Evolutionary conservation across 2,888 invertebrate species (phyloP), one percentile per base, ranked within the genome.

Genomic region (Cantharis rustica): DNA sequence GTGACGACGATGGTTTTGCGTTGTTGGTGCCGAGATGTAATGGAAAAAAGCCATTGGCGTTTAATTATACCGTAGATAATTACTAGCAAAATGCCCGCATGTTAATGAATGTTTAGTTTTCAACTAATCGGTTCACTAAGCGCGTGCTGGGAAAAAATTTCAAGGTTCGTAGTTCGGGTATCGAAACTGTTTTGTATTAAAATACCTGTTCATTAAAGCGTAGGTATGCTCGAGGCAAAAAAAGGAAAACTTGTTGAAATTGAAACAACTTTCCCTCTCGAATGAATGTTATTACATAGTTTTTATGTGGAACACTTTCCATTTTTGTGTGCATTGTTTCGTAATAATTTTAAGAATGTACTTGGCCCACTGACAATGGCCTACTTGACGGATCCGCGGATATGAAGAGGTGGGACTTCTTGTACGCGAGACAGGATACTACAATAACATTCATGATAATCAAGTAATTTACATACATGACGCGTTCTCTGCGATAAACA

Each of bases 331-430:
- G 82, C 81, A 82, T 70, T 75, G 79, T 84, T 84, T 84, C 84
- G 81, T 84, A 85, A 84, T 81, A 81, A 77, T 82, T 81, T 80
- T 71, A 76, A 81, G 80, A 75, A 79, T 83, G 87, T 86, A 85
- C 87, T 87, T 88, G 88, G 87, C 88, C 86, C 82, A 87, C 85
- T 88, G 85, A 81, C 86, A 87, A 84, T 88, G 88, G 86, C 87
- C 87, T 84, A 86, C 84, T 85, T 86, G 83, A 71, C 80, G 79
- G 82, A 81, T 80, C 72, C 68, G 77, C 78, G 75, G 62, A 74
- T 47, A 69, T 71, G 73, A 73, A 69, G 70, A 75, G 72, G 79
- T 75, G 77, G 78, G 73, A 77, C 76, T 69, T 79, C 75, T 76
- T 79, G 76, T 79, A 79, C 74, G 80, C 79, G 64, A 80, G 77